Percentiles rank a stretch among this genome's conserved stretches.
Conservation (phyloP, 2,113 vertebrate species). For the Dromaius novaehollandiae region DNA sequence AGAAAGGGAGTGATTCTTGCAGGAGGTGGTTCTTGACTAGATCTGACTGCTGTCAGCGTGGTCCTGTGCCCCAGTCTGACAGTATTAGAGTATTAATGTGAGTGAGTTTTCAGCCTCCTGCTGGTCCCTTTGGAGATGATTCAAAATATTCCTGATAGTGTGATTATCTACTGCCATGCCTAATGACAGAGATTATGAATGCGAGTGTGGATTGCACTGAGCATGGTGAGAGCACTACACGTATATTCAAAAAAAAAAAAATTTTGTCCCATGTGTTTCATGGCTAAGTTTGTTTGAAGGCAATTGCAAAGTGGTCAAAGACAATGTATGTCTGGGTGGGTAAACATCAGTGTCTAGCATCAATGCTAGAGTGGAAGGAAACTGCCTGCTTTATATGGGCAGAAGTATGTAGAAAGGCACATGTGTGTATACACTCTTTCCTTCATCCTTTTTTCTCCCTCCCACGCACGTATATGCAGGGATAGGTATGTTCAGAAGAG, state of each 20-base stretch:
- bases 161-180: neutral
- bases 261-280: neutral
- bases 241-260: neutral
- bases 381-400: neutral
- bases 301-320: neutral
- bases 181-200: neutral
- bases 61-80: neutral
- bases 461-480: neutral
- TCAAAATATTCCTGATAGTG: neutral
- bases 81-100: neutral
- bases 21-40: neutral
- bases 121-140: neutral
- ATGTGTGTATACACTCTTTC: fast-evolving
- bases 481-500: neutral
- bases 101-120: neutral
- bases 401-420: fast-evolving
- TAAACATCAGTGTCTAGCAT: neutral
- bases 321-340: neutral
- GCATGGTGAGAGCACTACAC: neutral
- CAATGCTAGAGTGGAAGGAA: neutral
- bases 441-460: neutral
- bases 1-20: neutral
- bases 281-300: neutral
- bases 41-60: neutral
- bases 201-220: neutral